These are phyloP conservation scores for Odontocerum albicorne DNA, from an alignment of 2,888 invertebrate genomes.

Conservation along the genomic window DNA sequence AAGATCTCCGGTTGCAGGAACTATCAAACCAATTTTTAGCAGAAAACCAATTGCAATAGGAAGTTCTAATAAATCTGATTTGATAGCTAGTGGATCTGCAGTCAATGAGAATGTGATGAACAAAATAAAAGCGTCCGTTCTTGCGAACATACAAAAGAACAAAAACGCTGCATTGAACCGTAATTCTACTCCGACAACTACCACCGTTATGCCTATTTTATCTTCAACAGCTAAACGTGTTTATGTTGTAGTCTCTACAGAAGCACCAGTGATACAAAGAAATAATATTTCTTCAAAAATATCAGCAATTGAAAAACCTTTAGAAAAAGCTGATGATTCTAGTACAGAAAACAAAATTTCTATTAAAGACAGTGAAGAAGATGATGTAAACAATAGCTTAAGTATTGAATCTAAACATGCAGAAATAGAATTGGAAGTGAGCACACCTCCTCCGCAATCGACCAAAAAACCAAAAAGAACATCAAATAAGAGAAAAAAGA, in stretches of 20 bases:
- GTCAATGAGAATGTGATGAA: conserved; percentile 57
- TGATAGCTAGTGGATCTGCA: conserved; percentile 53
- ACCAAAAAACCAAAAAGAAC: conserved; percentile 55
- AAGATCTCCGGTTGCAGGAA: conserved; percentile 34
- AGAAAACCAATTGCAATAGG: conserved; percentile 42
- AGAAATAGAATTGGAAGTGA: conserved; percentile 55
- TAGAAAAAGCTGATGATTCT: conserved; percentile 28
- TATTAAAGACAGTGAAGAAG: conserved; percentile 3
- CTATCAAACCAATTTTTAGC: conserved; percentile 46
- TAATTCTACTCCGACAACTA: conserved; percentile 37
- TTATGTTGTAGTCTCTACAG: neutral
- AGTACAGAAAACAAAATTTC: conserved; percentile 30
- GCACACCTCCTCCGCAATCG: conserved; percentile 50
- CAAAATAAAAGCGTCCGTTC: conserved; percentile 64
- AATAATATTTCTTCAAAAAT: conserved; percentile 4
- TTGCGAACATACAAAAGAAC: conserved; percentile 57
- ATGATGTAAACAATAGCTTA: conserved; percentile 44
- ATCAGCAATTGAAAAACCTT: conserved; percentile 31
- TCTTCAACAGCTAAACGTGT: too few relatives aligned
- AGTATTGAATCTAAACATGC: conserved; percentile 50
- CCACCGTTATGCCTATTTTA: neutral
- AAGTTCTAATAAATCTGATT: conserved; percentile 53
- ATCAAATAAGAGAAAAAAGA: conserved; percentile 54
- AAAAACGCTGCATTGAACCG: conserved; percentile 46
- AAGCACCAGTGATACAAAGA: neutral